Conservation (phyloP, 1,140 invertebrate species). For the Drosophila parabipectinata region DNA sequence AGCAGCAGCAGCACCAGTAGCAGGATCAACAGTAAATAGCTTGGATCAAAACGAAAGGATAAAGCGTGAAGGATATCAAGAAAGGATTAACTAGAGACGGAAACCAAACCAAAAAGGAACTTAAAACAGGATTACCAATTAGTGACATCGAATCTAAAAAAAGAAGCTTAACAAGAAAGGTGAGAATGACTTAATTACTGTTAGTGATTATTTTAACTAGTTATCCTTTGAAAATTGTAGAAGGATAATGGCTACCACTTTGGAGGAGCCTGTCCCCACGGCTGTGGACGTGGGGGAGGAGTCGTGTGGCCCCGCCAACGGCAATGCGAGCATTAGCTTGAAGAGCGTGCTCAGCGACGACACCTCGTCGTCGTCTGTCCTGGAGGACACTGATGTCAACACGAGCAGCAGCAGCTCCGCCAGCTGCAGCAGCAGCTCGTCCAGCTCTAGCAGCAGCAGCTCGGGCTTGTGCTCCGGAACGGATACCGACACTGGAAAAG, state of each 20-base stretch:
- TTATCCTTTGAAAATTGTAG: not conserved
- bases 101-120: constrained; percentile 18
- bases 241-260: constrained; percentile 1
- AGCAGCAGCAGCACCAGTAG: constrained; percentile 35
- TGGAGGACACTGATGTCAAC: constrained; percentile 67
- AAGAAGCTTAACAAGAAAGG: constrained; percentile 1
- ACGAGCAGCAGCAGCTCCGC: constrained; percentile 62
- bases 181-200: not conserved
- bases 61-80: not conserved
- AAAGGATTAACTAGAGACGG: constrained; percentile 2
- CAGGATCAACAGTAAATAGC: constrained; percentile 31
- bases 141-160: not conserved
- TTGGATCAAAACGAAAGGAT: constrained; percentile 13
- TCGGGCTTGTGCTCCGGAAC: constrained; percentile 40
- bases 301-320: constrained; percentile 16
- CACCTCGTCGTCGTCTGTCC: constrained; percentile 46
- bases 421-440: constrained; percentile 48
- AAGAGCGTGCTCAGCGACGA: constrained; percentile 53
- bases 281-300: constrained; percentile 30
- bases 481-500: constrained; percentile 69
- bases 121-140: not conserved
- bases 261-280: constrained; percentile 34
- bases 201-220: no score
- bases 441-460: constrained; percentile 54
- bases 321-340: constrained; percentile 5